Conservation (phyloP, 2,113 vertebrate genomes). For the Tympanuchus pallidicinctus region DNA sequence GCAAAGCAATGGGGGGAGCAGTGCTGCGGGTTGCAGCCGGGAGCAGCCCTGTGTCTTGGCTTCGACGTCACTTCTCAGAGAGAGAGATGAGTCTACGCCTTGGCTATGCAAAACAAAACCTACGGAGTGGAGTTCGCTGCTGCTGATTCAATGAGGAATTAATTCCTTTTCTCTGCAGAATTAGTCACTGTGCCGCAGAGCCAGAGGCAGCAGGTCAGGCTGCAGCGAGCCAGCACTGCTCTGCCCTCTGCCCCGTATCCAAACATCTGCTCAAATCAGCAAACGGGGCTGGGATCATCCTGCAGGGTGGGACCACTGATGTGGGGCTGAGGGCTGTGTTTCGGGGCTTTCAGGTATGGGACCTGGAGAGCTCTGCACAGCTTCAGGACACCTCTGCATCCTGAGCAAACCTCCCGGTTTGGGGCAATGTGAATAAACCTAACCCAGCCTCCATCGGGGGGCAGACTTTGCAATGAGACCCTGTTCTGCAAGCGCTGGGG, state of each 20-base stretch:
- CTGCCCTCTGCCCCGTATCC: background rate
- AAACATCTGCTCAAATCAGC: background rate
- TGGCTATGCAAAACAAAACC: constrained; percentile 22
- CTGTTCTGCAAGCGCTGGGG: accelerated
- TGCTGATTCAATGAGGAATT: constrained; percentile 53
- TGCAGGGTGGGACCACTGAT: accelerated
- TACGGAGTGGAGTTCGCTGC: background rate
- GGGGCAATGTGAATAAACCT: background rate
- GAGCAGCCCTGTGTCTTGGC: background rate
- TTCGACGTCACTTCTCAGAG: constrained; percentile 37
- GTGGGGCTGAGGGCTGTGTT: background rate
- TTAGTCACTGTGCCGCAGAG: constrained; percentile 33
- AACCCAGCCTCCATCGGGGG: no score
- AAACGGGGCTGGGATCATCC: background rate
- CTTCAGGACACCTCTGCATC: background rate
- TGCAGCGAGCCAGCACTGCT: accelerated
- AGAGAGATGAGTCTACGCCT: background rate
- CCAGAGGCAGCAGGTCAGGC: constrained; percentile 2
- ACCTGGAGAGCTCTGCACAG: background rate
- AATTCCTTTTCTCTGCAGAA: constrained; percentile 31
- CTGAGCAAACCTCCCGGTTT: background rate
- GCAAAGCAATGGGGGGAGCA: background rate
- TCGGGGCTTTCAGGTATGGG: accelerated
- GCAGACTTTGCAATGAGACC: background rate
- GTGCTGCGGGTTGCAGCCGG: background rate